Conservation (phyloP, 1,140 invertebrate genomes). For the Diabrotica virgifera region DNA sequence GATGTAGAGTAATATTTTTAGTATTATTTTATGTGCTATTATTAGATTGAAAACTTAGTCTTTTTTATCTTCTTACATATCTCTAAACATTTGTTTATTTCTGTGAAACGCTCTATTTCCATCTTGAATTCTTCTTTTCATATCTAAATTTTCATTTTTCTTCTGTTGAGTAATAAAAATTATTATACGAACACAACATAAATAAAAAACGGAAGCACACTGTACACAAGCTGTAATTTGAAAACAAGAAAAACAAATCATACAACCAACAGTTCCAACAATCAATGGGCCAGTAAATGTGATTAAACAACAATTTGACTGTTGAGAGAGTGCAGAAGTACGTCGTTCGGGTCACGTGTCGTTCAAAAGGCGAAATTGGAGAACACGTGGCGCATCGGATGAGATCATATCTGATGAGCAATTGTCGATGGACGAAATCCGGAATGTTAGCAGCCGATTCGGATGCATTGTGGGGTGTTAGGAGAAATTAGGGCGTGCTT, state of each 20-base stretch:
- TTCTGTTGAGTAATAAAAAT: too few relatives aligned
- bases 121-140: too few relatives aligned
- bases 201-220: too few relatives aligned
- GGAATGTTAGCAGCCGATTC: conserved; percentile 18
- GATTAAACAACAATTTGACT: conserved; percentile 28
- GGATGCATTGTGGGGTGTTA: neutral
- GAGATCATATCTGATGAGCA: conserved; percentile 29
- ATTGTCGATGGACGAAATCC: conserved; percentile 26
- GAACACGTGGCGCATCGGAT: conserved; percentile 24
- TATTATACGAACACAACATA: too few relatives aligned
- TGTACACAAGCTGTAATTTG: neutral
- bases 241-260: conserved; percentile 9
- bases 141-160: too few relatives aligned
- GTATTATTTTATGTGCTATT: too few relatives aligned
- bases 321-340: conserved; percentile 13
- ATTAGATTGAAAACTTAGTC: too few relatives aligned
- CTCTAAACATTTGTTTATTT: too few relatives aligned
- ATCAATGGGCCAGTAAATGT: conserved; percentile 17
- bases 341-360: conserved; percentile 17
- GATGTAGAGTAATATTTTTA: too few relatives aligned
- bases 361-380: conserved; percentile 12
- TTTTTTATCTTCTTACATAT: too few relatives aligned
- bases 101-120: too few relatives aligned
- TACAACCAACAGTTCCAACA: conserved; percentile 6
- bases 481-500: too few relatives aligned